Base-by-base conservation (phyloP, 1,140 invertebrate species). In the Euwallacea fornicatus region DNA sequence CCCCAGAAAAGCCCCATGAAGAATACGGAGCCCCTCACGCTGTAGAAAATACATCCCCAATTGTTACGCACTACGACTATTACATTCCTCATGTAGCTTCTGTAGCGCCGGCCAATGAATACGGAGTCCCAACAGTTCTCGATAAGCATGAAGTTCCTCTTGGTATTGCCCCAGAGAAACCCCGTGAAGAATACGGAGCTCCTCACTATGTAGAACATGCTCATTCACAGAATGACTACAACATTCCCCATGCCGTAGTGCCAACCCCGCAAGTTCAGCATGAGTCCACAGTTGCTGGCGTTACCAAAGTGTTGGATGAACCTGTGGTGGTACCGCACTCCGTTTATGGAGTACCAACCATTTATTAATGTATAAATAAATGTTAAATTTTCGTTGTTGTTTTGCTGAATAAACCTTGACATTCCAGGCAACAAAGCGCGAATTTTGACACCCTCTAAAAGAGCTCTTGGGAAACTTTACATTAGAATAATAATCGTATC, bases 181-280 rank as follows among this genome's bases (percentile, higher is more conserved):
- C 59, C 13, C 66, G 60, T 42, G 66, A 42, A n/a, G 66, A 67
- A 59, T 67, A 67, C 41, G 66, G 66, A 43, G 66, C 58, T 42
- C 66, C 66, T 11, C 43, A 58, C 7, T 47, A 16, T 60, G 11
- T 10, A 8, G 47, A 66, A 66, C 7, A 7, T 6, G 16, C n/a
- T n/a, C n/a, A 60, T 7, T 16, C 66, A 47, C 2, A 60, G 2
- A 47, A 61, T 13, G 66, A 69, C 7, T 69, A 69, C 50, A 4
- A 7, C 42, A 50, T 69, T 33, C 66, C 66, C 7, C 65, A 66
- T 13, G 50, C n/a, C 7, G 63, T n/a, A 8, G 47, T 9, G 11
- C 41, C n/a, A 59, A 21, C 16, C 16, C 54, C 55, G 21, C 21
- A 33, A 33, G 21, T 33, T 33, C 21, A 33, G 4, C 21, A 33